These are phyloP conservation scores for Bombus pascuorum DNA, from an alignment of 1,140 invertebrate genomes.

Conservation along the genomic window DNA sequence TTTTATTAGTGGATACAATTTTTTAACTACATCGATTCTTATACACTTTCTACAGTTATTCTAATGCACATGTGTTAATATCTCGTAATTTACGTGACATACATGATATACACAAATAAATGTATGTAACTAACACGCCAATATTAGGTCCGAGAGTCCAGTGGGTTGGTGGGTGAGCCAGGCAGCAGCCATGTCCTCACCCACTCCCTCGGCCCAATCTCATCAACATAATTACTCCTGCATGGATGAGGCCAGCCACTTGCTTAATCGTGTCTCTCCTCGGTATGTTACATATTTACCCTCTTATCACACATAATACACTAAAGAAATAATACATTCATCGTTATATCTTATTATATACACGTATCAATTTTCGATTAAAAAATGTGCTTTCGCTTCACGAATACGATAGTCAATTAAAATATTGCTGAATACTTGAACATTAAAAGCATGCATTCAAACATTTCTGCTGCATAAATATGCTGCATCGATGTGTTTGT, in stretches of 20 bases:
- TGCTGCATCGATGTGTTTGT: slow-evolving; percentile 65
- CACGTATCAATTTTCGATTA: background rate
- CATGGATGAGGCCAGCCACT: slow-evolving; percentile 81
- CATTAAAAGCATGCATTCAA: slow-evolving; percentile 40
- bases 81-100: slow-evolving; percentile 35
- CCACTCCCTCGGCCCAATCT: slow-evolving; percentile 78
- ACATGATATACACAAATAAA: slow-evolving; percentile 51
- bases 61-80: slow-evolving; percentile 49
- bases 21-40: background rate
- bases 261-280: slow-evolving; percentile 80
- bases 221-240: slow-evolving; percentile 79
- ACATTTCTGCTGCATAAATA: slow-evolving; percentile 53
- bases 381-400: slow-evolving; percentile 20
- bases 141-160: slow-evolving; percentile 81
- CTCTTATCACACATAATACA: slow-evolving; percentile 53
- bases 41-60: slow-evolving; percentile 24
- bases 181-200: slow-evolving; percentile 81
- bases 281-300: slow-evolving; percentile 75
- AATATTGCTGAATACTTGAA: background rate
- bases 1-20: slow-evolving; percentile 23
- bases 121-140: slow-evolving; percentile 77
- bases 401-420: background rate
- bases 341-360: slow-evolving; percentile 2
- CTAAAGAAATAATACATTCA: slow-evolving; percentile 3
- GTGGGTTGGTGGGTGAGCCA: slow-evolving; percentile 81